Evolutionary conservation across 2,797 vertebrate genomes (phyloP).

Genomic region (Melanotaenia boesemani): DNA sequence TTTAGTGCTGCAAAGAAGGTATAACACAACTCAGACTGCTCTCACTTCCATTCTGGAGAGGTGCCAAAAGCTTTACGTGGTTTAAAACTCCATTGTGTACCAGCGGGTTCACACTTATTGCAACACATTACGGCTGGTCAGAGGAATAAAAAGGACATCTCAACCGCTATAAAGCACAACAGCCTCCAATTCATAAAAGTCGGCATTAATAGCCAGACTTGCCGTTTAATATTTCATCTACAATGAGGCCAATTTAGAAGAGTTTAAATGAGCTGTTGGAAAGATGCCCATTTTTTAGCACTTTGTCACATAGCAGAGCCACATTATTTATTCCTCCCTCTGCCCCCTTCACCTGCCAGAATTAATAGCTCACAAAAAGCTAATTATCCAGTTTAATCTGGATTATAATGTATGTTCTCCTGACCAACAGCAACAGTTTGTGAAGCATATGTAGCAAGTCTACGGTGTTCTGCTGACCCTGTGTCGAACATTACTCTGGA

Average conservation of each 20-base stretch:
- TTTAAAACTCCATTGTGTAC: slow-evolving; percentile 79
- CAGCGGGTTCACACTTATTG: slow-evolving; percentile 57
- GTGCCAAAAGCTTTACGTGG: slow-evolving; percentile 74
- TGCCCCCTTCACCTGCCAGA: slow-evolving; percentile 75
- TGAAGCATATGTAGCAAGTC: slow-evolving; percentile 72
- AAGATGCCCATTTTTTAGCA: slow-evolving; percentile 73
- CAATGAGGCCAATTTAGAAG: slow-evolving; percentile 82
- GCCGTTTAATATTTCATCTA: slow-evolving; percentile 83
- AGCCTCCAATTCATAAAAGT: slow-evolving; percentile 83
- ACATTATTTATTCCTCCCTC: slow-evolving; percentile 74
- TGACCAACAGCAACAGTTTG: slow-evolving; percentile 79
- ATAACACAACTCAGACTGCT: slow-evolving; percentile 36
- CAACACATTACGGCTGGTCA: slow-evolving; percentile 82
- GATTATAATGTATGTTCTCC: slow-evolving; percentile 78
- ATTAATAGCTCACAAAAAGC: slow-evolving; percentile 81
- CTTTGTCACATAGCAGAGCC: slow-evolving; percentile 60
- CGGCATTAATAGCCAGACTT: slow-evolving; percentile 73
- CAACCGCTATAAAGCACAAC: slow-evolving; percentile 82
- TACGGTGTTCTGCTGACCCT: slow-evolving; percentile 61
- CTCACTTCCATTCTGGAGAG: slow-evolving; percentile 70
- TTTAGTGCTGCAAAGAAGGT: not conserved
- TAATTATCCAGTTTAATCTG: slow-evolving; percentile 84
- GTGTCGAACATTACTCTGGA: slow-evolving; percentile 70
- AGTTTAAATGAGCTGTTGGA: slow-evolving; percentile 75
- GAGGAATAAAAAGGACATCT: slow-evolving; percentile 84